phyloP scores from a whole-genome alignment of 2,113 vertebrate species.

The Piprites chloris region DNA sequence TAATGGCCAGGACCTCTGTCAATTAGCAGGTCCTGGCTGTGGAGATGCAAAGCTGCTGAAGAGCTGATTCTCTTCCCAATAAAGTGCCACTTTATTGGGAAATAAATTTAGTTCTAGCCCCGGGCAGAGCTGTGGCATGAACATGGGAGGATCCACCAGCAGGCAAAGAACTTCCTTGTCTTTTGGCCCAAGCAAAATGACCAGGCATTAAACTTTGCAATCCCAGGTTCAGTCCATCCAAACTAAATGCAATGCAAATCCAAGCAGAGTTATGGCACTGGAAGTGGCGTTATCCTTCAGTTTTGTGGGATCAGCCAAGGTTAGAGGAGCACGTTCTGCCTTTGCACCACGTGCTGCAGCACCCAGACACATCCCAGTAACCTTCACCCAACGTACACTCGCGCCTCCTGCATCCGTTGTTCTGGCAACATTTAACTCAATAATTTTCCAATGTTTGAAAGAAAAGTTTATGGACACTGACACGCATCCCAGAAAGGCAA shows the following conservation, averaged over 20 bases:
- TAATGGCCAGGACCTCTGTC: not conserved
- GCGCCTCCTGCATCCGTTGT: accelerated
- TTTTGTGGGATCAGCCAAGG: not conserved
- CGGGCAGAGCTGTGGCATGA: not conserved
- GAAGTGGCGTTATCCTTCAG: not conserved
- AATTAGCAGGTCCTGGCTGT: not conserved
- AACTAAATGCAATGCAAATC: not conserved
- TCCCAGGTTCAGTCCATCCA: not conserved
- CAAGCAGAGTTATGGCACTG: not conserved
- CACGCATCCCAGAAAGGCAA: slow-evolving; percentile 35
- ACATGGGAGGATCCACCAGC: not conserved
- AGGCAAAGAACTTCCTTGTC: not conserved
- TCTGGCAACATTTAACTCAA: slow-evolving; percentile 39
- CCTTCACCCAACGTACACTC: not conserved
- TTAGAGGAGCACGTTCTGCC: not conserved
- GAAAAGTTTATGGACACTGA: slow-evolving; percentile 21
- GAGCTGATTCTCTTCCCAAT: not conserved
- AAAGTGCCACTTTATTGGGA: too few relatives aligned
- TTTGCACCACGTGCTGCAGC: not conserved
- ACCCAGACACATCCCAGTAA: not conserved
- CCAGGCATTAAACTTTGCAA: not conserved
- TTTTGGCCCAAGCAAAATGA: not conserved
- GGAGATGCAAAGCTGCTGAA: not conserved
- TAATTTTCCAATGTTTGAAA: slow-evolving; percentile 36
- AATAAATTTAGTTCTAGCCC: not conserved